Base-by-base conservation (phyloP, 2,888 invertebrate species). In the Hypsopygia costalis region DNA sequence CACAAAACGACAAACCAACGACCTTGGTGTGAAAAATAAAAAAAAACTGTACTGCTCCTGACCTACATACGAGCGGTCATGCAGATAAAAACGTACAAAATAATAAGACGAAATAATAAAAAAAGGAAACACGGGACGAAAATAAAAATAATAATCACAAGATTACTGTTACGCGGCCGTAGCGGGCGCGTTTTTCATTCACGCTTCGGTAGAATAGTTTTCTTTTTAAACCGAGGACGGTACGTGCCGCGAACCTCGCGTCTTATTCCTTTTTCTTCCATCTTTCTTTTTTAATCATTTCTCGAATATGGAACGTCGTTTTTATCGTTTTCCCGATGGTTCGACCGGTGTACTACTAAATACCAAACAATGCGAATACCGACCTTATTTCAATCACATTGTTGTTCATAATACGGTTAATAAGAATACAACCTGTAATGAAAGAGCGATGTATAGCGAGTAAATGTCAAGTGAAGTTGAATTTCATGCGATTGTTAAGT, bases 261-360 rank as follows among this genome's bases (percentile, higher is more conserved):
- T 60, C 62, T 68, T 57, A 55, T 52, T 68, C 69, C 68, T 69
- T n/a, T 82, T 80, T 76, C 74, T 81, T 72, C 62, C 58, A 44
- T 69, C 64, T 73, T 82, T 71, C 70, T 80, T 85, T 85, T 87
- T 85, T 81, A 82, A 87, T 86, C 83, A 85, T 86, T 85, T 87
- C 85, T 81, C 86, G 87, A 88, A 87, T 88, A 87, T 88, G 85
- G 86, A 75, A 67, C 81, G 78, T 75, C 74, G 73, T 83, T 83
- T 82, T 83, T 86, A 82, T 81, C 78, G 79, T 87, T 86, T 83
- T 85, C 81, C 86, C 81, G 74, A 69, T 62, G 58, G 66, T 71
- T 72, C 62, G 61, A 63, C 35, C 46, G 6, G 25, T 7, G 25
- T 25, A 25, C 25, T 7, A 2, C 3, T 1, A 25, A 4, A 25